Base-by-base conservation (phyloP, 2,797 vertebrate species). In the Harpagifer antarcticus region DNA sequence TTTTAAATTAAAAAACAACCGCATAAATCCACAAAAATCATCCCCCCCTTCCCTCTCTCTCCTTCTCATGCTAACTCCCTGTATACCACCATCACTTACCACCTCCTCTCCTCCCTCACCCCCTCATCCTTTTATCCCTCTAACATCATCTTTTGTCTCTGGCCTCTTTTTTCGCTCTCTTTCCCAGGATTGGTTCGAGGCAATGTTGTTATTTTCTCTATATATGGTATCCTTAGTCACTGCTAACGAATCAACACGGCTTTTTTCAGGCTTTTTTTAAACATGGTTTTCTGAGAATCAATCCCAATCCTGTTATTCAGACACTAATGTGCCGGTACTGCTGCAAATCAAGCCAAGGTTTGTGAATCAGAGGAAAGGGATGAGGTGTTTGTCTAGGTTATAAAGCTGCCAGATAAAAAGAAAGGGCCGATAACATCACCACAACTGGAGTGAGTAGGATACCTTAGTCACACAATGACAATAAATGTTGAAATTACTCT, bases 71-170 rank as follows among this genome's bases (percentile, higher is more conserved):
- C 72, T 77, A 72, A 80, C 83, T 82, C 64, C 16, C 78, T 23
- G 13, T 81, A 56, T 33, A 59, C 31, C 59, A 61, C n/a, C 87
- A 83, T 85, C 78, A 82, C 82, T 87, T 83, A 76, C 82, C 87
- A 85, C 89, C 88, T 83, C 84, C 84, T 79, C 83, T 86, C 81
- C 85, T 88, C 83, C 74, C 72, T 83, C 82, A 78, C 74, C 74
- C 76, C 76, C 82, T 76, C 83, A 86, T 86, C 82, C 83, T 83
- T 83, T 89, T 72, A 89, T 92, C 84, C 85, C 77, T 81, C 87
- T 57, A 83, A 79, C 82, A 83, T 84, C 81, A 70, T 87, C 88
- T 88, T 88, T 86, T 91, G 86, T 91, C 88, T 93, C 83, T 88
- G 84, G 84, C 86, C 90, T 91, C 83, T 70, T 92, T 37, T 5